These are phyloP conservation scores for Dromaius novaehollandiae DNA, from an alignment of 2,113 vertebrate genomes.

Conservation along the genomic window DNA sequence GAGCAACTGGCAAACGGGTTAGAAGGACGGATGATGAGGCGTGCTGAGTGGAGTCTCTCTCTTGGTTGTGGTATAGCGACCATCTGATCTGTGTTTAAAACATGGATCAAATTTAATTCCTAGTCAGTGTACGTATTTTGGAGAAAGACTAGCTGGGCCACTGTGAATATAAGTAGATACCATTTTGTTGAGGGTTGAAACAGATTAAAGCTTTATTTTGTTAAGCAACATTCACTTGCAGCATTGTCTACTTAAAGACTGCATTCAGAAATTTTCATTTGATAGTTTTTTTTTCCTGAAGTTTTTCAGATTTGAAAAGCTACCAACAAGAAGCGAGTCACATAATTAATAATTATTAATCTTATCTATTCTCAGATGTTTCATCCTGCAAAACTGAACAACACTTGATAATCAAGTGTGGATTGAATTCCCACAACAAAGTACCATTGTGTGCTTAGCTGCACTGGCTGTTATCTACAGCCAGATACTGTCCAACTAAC, in stretches of 20 bases:
- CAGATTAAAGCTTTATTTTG: background rate
- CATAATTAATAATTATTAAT: background rate
- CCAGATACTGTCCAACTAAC: background rate
- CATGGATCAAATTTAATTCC: background rate
- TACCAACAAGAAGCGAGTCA: rapidly evolving
- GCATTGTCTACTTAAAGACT: background rate
- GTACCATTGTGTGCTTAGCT: background rate
- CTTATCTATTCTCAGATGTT: background rate
- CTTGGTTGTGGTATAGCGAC: background rate
- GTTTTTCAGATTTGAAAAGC: background rate
- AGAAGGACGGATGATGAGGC: background rate
- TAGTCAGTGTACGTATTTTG: background rate
- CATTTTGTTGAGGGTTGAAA: background rate
- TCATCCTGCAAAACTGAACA: background rate
- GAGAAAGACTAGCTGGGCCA: background rate
- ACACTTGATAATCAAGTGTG: background rate
- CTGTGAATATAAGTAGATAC: rapidly evolving
- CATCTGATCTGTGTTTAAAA: background rate
- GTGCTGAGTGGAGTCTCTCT: background rate
- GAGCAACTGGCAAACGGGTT: constrained; percentile 13
- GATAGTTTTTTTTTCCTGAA: background rate
- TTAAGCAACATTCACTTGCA: rapidly evolving
- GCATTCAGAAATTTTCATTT: background rate
- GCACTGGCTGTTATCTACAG: rapidly evolving
- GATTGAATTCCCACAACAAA: rapidly evolving